These are phyloP conservation scores for Cepphus grylle DNA, from an alignment of 2,113 vertebrate genomes.

Conservation along the genomic window DNA sequence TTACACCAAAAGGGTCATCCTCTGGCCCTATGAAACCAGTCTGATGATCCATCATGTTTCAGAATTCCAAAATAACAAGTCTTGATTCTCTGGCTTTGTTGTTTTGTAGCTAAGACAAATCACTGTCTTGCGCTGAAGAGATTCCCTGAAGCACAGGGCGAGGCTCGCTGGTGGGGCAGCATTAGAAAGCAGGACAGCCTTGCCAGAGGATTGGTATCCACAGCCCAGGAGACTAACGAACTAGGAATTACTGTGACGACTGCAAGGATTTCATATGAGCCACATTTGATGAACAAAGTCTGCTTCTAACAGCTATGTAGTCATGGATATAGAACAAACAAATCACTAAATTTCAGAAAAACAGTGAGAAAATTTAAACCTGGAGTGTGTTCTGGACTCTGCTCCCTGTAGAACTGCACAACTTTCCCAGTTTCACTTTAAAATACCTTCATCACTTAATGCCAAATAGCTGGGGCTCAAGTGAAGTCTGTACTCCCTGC, in stretches of 20 bases:
- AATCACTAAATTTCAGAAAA: background rate
- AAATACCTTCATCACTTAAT: background rate
- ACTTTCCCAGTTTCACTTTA: background rate
- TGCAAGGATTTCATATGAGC: background rate
- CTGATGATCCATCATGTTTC: background rate
- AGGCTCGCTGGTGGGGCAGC: background rate
- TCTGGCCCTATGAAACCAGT: background rate
- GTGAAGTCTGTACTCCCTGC: background rate
- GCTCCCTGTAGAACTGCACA: background rate
- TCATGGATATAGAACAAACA: slow-evolving; percentile 43
- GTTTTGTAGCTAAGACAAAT: background rate
- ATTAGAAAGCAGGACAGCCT: background rate
- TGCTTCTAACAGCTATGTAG: background rate
- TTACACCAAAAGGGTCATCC: background rate
- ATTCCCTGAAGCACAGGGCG: background rate
- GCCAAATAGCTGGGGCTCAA: background rate
- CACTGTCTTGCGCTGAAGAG: background rate
- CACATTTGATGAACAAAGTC: background rate
- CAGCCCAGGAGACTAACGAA: background rate
- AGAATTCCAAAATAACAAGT: background rate
- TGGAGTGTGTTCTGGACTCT: background rate
- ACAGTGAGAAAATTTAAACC: background rate
- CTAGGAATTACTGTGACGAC: background rate
- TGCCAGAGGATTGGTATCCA: background rate
- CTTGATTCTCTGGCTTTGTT: background rate